phyloP scores from a whole-genome alignment of 2,797 vertebrate species.

The Eleutherodactylus coqui region DNA sequence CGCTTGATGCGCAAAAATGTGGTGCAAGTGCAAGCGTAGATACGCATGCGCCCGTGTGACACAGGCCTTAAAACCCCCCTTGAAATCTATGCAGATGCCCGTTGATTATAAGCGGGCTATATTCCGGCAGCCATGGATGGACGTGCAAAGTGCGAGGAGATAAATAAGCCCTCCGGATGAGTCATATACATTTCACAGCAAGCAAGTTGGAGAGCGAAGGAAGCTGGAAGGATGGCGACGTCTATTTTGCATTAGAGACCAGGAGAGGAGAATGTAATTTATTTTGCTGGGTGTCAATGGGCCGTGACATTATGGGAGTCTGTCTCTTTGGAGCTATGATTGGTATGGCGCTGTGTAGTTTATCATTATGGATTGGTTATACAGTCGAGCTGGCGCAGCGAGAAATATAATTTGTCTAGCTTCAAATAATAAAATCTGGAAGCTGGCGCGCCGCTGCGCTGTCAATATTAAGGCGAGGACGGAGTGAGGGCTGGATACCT shows the following conservation, averaged over 20 bases:
- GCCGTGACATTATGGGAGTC: slow-evolving; percentile 52
- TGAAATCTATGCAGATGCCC: too few species aligned
- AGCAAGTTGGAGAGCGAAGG: neutral
- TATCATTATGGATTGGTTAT: slow-evolving; percentile 53
- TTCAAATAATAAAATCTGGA: slow-evolving; percentile 46
- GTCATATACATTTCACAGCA: neutral
- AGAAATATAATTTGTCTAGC: slow-evolving; percentile 49
- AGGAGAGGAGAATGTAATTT: slow-evolving; percentile 50
- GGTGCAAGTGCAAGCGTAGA: too few species aligned
- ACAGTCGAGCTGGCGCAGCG: slow-evolving; percentile 19
- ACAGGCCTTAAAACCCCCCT: too few species aligned
- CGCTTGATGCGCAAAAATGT: too few species aligned
- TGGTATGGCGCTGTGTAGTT: slow-evolving; percentile 37
- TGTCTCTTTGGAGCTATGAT: slow-evolving; percentile 51
- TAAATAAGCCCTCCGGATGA: neutral
- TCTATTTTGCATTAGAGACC: slow-evolving; percentile 41
- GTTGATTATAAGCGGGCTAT: too few species aligned
- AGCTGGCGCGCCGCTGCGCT: neutral
- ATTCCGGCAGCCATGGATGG: neutral
- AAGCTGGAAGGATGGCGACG: neutral
- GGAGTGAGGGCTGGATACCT: slow-evolving; percentile 9
- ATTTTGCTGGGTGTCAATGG: slow-evolving; percentile 55
- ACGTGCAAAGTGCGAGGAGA: too few species aligned
- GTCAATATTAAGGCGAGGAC: slow-evolving; percentile 13
- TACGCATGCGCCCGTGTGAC: too few species aligned